A percentile compares a stretch with the other conserved stretches of the same genome.
Evolutionary conservation across 2,888 invertebrate genomes (phyloP).

Genomic region (Netelia inedita): DNA sequence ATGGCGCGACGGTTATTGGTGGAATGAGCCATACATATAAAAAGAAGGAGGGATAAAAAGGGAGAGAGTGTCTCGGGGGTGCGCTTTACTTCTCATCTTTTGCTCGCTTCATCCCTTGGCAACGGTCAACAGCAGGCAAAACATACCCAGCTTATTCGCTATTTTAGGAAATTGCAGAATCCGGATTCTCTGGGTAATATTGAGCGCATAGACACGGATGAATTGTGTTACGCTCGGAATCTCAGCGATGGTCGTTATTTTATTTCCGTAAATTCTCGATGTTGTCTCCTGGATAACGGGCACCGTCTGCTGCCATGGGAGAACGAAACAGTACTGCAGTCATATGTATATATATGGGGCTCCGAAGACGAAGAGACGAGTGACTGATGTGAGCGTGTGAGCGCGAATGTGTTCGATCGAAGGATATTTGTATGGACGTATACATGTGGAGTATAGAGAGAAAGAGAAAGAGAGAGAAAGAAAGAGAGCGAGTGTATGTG

Average conservation of each 20-base stretch:
- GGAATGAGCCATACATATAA: constrained; percentile 32
- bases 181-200: constrained; percentile 65
- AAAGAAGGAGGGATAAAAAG: constrained; percentile 62
- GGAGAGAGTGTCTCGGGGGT: constrained; percentile 57
- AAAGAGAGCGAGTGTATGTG: constrained; percentile 53
- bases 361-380: background rate
- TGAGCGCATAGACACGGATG: constrained; percentile 62
- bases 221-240: constrained; percentile 77
- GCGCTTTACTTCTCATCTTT: constrained; percentile 44
- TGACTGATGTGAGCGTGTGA: too few species aligned
- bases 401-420: too few species aligned
- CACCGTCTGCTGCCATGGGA: constrained; percentile 26
- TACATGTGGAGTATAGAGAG: background rate
- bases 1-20: constrained; percentile 3
- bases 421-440: constrained; percentile 17
- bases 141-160: constrained; percentile 70
- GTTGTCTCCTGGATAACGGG: constrained; percentile 27
- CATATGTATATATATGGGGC: background rate
- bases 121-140: constrained; percentile 55
- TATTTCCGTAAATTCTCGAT: constrained; percentile 73
- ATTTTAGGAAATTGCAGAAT: constrained; percentile 82
- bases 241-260: constrained; percentile 78
- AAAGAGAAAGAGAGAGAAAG: constrained; percentile 31
- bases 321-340: background rate
- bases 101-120: constrained; percentile 31